Conservation (phyloP, 2,888 invertebrate genomes). For the Hypselothyrea guttata region DNA sequence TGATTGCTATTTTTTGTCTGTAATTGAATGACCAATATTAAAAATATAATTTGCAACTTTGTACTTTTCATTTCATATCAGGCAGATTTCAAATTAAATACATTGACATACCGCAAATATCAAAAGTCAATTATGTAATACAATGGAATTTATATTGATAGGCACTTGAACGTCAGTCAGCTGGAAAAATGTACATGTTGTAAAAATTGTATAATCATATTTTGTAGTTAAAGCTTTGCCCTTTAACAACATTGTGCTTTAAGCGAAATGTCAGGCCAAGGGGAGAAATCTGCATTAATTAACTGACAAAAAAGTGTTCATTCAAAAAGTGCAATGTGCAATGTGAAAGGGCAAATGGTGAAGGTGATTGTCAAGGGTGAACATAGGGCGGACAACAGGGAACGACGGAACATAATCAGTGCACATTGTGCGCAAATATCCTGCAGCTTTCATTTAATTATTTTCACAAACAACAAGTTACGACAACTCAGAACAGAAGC, state of each 20-base stretch:
- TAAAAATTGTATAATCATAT: too few relatives aligned
- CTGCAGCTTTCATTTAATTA: constrained; percentile 67
- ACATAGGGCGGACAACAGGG: constrained; percentile 5
- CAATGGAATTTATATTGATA: constrained; percentile 7
- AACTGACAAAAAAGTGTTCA: constrained; percentile 62
- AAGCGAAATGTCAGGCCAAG: constrained; percentile 10
- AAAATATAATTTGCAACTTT: too few relatives aligned
- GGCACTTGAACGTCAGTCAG: constrained; percentile 18
- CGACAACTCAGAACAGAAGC: constrained; percentile 32
- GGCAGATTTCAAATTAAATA: constrained; percentile 22
- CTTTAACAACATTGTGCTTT: constrained; percentile 1
- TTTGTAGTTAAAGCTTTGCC: too few relatives aligned
- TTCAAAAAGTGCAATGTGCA: constrained; percentile 31
- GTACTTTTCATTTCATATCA: constrained; percentile 3
- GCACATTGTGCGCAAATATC: constrained; percentile 61
- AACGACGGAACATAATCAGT: constrained; percentile 54
- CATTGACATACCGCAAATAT: too few relatives aligned
- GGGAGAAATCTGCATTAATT: constrained; percentile 50
- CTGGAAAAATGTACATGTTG: constrained; percentile 3
- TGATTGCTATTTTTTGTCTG: too few relatives aligned
- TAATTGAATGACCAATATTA: too few relatives aligned
- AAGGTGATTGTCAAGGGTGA: background rate
- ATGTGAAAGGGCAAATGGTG: background rate
- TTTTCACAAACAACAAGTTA: constrained; percentile 42
- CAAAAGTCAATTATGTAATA: constrained; percentile 1